Base-by-base conservation (phyloP, 2,113 vertebrate genomes). In the Tupaia tana region DNA sequence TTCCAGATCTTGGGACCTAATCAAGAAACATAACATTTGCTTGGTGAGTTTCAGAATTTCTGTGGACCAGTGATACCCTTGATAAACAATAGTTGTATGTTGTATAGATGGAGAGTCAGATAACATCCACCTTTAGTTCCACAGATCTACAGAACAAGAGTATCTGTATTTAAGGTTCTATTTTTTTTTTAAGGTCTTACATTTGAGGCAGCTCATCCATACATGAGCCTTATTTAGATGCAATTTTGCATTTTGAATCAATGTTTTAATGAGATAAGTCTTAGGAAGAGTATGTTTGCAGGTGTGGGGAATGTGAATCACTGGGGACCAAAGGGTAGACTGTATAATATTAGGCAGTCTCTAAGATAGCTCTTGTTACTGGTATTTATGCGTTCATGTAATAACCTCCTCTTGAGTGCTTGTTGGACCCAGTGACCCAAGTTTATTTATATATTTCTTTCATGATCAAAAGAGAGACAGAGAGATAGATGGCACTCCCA, bases 31-130 rank as follows among this genome's bases (percentile, higher is more conserved):
- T 52, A 81, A 70, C 18, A 83, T 29, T 78, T 90, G 12, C 8
- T 66, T 77, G 43, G 2, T 89, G 18, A 3, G 16, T 93, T 93
- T 86, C 75, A 86, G 34, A 77, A 93, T 95, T n/a, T 93, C 64
- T 66, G 20, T 22, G 70, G 70, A 83, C 82, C 70, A 66, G 27
- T 71, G 64, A 86, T 0, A 58, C 16, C 8, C 82, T 34, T 90
- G 64, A n/a, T 77, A 25, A 81, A 81, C 9, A 71, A n/a, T 27
- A 59, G 11, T 5, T 88, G 20, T 73, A 56, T 67, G 20, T 54
- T 85, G 34, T 20, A 13, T 83, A 54, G 22, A 66, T 27, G 64
- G 9, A 16, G 43, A 8, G 54, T 24, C 66, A 74, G 73, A 61
- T 67, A 83, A 79, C 27, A 14, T 91, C 20, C 19, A n/a, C 69